Base-by-base conservation (phyloP, 2,797 vertebrate species). In the Mus caroli region DNA sequence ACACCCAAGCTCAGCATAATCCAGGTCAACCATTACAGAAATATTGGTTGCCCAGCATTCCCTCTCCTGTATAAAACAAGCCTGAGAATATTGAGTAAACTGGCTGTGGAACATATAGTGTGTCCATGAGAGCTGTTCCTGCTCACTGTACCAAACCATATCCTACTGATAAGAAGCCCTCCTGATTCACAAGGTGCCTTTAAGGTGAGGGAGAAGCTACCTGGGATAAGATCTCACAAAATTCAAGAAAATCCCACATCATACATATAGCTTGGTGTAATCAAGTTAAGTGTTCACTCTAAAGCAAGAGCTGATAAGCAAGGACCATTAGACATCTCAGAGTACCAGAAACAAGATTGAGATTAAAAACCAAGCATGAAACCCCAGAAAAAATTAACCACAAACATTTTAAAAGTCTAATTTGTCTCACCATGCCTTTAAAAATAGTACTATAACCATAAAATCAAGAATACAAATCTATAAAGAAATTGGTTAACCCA, bases 381-480 rank as follows among this genome's bases (percentile, higher is more conserved):
- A 37, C 17, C 9, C 15, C 93, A 10, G 6, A 92, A 60, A 77
- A 78, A 94, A 79, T 0, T 17, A 9, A 85, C 71, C 71, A 28
- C n/a, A 94, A 71, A 22, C 1, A 34, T 78, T 91, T 6, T 10
- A 6, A 76, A 91, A 77, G 84, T 88, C 5, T 54, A 95, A 28
- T 58, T 91, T 87, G 43, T 88, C 5, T 87, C 22, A 43, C 67
- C 14, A 43, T 40, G 17, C 46, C 24, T 86, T 93, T 94, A 87
- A 46, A 94, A 92, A 89, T 58, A 46, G 89, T 60, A 58, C 26
- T 93, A 1, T 34, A 90, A 88, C 20, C n/a, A 93, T 77, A 89
- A 87, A 96, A 94, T 62, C 9, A 96, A 92, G 60, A 93, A 82
- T 4, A 62, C 62, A 58, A 60, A 92, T 82, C 64, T 95, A 84